Percentiles rank a stretch among this genome's conserved stretches.
Evolutionary conservation across 2,888 invertebrate species (phyloP).

Genomic region (Macrophya alboannulata): DNA sequence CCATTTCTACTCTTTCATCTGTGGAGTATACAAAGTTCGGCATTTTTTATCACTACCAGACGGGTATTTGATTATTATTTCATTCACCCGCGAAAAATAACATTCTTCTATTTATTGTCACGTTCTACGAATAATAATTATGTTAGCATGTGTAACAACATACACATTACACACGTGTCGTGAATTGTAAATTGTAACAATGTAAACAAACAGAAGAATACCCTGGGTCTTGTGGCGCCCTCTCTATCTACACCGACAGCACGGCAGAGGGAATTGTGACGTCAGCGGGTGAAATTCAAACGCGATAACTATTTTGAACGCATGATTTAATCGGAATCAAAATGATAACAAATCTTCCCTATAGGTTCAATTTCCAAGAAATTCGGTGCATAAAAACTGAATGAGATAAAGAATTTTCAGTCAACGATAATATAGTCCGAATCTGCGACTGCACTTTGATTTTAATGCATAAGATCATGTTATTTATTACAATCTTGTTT

Average conservation of each 20-base stretch:
- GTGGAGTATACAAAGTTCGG: slow-evolving; percentile 15
- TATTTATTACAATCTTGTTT: background rate
- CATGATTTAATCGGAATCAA: background rate
- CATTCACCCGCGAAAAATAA: background rate
- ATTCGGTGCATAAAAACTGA: background rate
- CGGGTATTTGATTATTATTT: background rate
- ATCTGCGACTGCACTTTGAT: background rate
- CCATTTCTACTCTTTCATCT: slow-evolving; percentile 22
- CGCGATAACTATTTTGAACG: too few species aligned
- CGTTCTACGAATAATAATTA: too few species aligned
- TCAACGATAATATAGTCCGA: background rate
- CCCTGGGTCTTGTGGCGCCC: background rate
- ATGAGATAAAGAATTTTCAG: background rate
- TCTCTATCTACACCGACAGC: background rate
- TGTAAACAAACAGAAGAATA: too few species aligned
- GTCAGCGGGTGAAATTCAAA: background rate
- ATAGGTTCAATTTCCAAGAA: background rate
- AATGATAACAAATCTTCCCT: background rate
- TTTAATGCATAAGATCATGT: background rate
- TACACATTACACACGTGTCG: too few species aligned
- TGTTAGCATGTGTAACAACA: too few species aligned
- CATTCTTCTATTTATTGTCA: background rate
- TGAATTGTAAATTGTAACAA: too few species aligned
- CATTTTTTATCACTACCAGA: slow-evolving; percentile 16
- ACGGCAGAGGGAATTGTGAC: background rate